Conservation (phyloP, 2,113 vertebrate genomes). For the Bos taurus region DNA sequence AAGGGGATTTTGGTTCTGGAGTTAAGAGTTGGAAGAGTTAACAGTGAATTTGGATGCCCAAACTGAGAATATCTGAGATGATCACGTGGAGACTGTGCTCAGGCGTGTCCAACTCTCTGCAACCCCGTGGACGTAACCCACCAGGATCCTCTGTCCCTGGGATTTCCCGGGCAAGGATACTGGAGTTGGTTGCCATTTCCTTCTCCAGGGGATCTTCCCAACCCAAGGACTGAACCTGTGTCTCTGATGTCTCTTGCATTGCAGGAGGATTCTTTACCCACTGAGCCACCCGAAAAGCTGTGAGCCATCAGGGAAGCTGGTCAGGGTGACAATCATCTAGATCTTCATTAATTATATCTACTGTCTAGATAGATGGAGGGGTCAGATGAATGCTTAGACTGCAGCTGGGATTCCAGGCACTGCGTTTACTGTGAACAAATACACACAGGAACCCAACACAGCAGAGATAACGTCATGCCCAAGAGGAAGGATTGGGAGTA, state of each 20-base stretch:
- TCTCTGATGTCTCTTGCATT: not conserved
- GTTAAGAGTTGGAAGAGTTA: not conserved
- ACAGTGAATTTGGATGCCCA: not conserved
- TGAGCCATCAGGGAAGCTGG: not conserved
- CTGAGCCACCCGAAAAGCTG: not conserved
- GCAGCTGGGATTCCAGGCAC: not conserved
- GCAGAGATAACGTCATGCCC: not conserved
- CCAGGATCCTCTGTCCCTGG: not conserved
- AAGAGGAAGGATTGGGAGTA: not conserved
- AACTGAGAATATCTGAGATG: not conserved
- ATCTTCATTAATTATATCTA: not conserved
- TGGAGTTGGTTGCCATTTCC: not conserved
- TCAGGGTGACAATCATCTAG: not conserved
- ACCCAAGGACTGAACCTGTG: not conserved
- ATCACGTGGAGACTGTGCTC: not conserved
- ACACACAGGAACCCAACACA: not conserved
- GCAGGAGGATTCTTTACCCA: not conserved
- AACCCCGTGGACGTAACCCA: not conserved
- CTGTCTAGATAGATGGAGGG: not conserved
- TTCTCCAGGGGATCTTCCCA: not conserved
- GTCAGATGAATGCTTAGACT: not conserved
- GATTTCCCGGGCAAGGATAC: not conserved
- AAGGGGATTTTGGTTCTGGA: not conserved
- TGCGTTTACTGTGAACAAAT: not conserved
- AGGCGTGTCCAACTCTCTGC: not conserved